Evolutionary conservation across 2,888 invertebrate genomes (phyloP).

Genomic region (Stratiomys singularior): DNA sequence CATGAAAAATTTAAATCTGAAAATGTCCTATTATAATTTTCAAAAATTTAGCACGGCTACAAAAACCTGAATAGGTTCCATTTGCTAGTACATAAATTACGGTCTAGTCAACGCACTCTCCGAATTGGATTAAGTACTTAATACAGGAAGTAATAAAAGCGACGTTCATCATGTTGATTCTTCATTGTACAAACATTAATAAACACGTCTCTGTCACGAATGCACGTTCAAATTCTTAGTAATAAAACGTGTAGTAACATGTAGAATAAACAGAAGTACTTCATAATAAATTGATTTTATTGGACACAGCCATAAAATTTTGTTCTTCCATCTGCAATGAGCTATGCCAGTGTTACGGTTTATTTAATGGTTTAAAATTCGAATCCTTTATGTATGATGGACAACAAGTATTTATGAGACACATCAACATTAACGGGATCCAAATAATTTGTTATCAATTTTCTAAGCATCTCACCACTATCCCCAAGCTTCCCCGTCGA

Average conservation of each 20-base stretch:
- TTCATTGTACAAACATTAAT: constrained; percentile 43
- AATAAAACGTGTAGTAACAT: not conserved
- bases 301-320: constrained; percentile 32
- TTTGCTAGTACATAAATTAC: not conserved
- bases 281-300: constrained; percentile 39
- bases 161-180: constrained; percentile 30
- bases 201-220: constrained; percentile 4
- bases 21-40: too few species aligned
- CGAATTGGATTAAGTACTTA: constrained; percentile 42
- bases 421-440: not conserved
- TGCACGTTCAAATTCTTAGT: not conserved
- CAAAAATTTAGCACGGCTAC: too few species aligned
- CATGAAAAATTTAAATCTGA: too few species aligned
- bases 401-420: not conserved
- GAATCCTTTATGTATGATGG: not conserved
- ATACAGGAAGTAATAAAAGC: constrained; percentile 44
- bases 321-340: not conserved
- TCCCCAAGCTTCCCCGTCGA: not conserved
- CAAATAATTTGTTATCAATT: not conserved
- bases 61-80: too few species aligned
- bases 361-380: too few species aligned
- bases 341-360: not conserved
- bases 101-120: not conserved
- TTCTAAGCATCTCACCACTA: not conserved
- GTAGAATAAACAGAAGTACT: not conserved